Evolutionary conservation across 2,797 vertebrate genomes (phyloP), one percentile per base, ranked within the genome.

Genomic region (Hozukius guyotensis): DNA sequence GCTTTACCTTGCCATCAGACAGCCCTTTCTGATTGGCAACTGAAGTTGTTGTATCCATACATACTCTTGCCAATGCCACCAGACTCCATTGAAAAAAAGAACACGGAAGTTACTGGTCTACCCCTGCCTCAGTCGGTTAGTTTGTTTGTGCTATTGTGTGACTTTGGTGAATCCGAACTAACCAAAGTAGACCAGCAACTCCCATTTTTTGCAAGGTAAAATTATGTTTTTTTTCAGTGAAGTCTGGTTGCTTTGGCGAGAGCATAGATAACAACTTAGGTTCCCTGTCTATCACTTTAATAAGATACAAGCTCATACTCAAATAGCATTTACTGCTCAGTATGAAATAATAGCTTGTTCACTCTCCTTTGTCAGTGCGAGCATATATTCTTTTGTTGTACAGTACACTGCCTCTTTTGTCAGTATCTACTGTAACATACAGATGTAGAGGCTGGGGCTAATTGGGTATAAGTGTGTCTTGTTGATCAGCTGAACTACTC

Each of bases 401-500:
- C 18, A 72, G 12, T 42, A 18, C n/a, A 5, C 18, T 3, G 7
- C n/a, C 16, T 72, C 11, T 64, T 64, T 70, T 57, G 7, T 71
- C 63, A 14, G 34, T 3, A 42, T 62, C 25, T 36, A 6, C 59
- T 63, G 29, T 20, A 75, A 61, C 42, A 56, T 36, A 36, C 6
- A 59, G 46, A 71, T 31, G 11, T 27, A 8, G 63, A 79, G n/a
- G 46, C 29, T 46, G 20, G 61, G 22, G 64, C 72, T 52, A 77
- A 80, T 82, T 67, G 66, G 52, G 29, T 61, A 77, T n/a, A 70
- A 73, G 66, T 63, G 27, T 32, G 25, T 53, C 18, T 64, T 38
- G 36, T 72, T 81, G 79, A 84, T 75, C 53, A 76, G 49, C 56
- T 65, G 62, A 82, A 66, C 29, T 20, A 60, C 55, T 80, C 49